Percentiles rank a stretch among this genome's conserved stretches.
Conservation (phyloP, 2,797 vertebrate genomes). For the Lerista edwardsae region DNA sequence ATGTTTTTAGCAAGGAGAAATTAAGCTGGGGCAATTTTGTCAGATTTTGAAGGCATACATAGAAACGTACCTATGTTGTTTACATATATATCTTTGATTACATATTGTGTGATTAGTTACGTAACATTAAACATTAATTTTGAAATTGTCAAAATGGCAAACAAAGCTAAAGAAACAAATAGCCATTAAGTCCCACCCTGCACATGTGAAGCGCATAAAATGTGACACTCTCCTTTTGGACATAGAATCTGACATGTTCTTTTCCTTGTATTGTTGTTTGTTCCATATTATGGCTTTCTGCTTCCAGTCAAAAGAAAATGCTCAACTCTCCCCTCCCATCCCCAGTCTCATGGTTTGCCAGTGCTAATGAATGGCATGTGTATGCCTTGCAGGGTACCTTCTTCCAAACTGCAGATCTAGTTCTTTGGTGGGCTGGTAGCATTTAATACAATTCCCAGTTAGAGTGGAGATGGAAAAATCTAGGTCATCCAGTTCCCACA, state of each 20-base stretch:
- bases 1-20: neutral
- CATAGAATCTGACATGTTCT: constrained; percentile 16
- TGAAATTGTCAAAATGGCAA: neutral
- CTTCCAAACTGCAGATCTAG: neutral
- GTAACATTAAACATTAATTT: too few species aligned
- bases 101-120: too few species aligned
- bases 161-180: neutral
- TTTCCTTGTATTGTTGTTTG: constrained; percentile 37
- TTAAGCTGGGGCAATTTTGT: neutral
- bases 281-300: constrained; percentile 31
- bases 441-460: constrained; percentile 57
- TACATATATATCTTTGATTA: neutral
- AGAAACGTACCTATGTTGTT: neutral
- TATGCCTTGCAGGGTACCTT: constrained; percentile 50
- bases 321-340: constrained; percentile 30
- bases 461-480: constrained; percentile 61
- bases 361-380: constrained; percentile 44
- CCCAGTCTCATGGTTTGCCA: neutral
- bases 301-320: constrained; percentile 51
- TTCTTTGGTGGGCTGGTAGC: constrained; percentile 37
- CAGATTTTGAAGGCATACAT: neutral
- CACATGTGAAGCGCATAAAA: neutral
- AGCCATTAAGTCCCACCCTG: neutral
- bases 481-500: constrained; percentile 65
- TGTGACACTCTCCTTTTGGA: neutral